Base-by-base conservation (phyloP, 2,888 invertebrate genomes). In the Cryptocephalus moraei region DNA sequence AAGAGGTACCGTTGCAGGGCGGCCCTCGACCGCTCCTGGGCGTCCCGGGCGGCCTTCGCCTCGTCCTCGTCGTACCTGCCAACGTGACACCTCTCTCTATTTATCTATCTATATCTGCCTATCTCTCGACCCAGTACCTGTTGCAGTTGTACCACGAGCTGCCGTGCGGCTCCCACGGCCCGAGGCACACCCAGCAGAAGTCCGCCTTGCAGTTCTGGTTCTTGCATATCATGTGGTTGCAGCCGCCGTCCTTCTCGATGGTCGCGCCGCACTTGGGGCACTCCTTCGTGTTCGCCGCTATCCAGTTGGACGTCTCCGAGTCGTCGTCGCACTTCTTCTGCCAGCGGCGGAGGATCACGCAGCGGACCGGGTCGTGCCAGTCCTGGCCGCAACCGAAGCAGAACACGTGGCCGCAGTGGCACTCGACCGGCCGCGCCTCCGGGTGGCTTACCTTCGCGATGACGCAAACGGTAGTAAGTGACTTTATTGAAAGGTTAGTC, bases 141-240 rank as follows among this genome's bases (percentile, higher is more conserved):
- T 62, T 62, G 43, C 62, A 62, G 46, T 61, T 61, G 47, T 62
- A 65, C 94, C 95, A 96, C 50, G 92, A 92, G 55, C 94, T 92
- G 44, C 96, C 96, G 63, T 99, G 97, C 0, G 96, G 96, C 68
- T 95, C 94, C 99, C 99, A 99, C 12, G 95, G 91, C 14, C 96
- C 96, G 52, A 99, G 81, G 69, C 99, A 99, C 11, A 97, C 95
- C 99, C 99, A 99, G 74, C 99, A 99, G 74, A 99, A 99, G 72
- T 99, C 97, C 41, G 91, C 87, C 72, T 92, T 93, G 73, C 99
- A 99, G 71, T 88, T 91, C 74, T 92, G 91, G 76, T 96, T 97
- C 75, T 96, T 96, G 76, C 99, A 99, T 43, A 72, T 89, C 96
- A 99, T 97, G 73, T 99, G 99, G 75, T 99, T 99, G 72, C 99